phyloP scores from a whole-genome alignment of 2,113 vertebrate genomes.

The Phycodurus eques region DNA sequence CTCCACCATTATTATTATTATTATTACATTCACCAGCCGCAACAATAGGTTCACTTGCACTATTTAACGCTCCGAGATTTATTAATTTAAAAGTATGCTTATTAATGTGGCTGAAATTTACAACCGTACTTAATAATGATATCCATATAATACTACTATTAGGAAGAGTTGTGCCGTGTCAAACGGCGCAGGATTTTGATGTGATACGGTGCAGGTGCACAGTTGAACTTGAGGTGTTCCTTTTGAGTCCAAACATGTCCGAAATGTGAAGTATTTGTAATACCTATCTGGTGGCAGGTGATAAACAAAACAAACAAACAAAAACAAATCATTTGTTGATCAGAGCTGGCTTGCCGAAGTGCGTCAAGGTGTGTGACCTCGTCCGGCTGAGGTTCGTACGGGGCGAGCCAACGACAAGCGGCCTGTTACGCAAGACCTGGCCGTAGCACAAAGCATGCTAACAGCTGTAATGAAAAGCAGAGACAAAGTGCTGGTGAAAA shows the following conservation, averaged over 20 bases:
- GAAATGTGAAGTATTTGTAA: neutral
- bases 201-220: neutral
- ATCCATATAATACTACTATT: neutral
- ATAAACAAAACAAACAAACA: neutral
- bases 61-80: too few relatives aligned
- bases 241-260: neutral
- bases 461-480: conserved; percentile 63
- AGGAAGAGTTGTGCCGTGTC: neutral
- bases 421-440: conserved; percentile 53
- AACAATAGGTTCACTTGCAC: too few relatives aligned
- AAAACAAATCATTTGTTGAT: conserved; percentile 1
- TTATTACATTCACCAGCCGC: too few relatives aligned
- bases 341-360: neutral
- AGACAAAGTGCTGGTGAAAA: conserved; percentile 34
- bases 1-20: too few relatives aligned
- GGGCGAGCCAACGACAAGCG: conserved; percentile 37
- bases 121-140: neutral
- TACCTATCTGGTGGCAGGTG: neutral
- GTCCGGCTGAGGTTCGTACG: conserved; percentile 15
- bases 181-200: neutral
- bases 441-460: conserved; percentile 57
- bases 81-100: too few relatives aligned
- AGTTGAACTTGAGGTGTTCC: neutral
- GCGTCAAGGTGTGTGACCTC: neutral
- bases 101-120: too few relatives aligned